Evolutionary conservation across 2,888 invertebrate genomes (phyloP).

Genomic region (Eilema sororculum): DNA sequence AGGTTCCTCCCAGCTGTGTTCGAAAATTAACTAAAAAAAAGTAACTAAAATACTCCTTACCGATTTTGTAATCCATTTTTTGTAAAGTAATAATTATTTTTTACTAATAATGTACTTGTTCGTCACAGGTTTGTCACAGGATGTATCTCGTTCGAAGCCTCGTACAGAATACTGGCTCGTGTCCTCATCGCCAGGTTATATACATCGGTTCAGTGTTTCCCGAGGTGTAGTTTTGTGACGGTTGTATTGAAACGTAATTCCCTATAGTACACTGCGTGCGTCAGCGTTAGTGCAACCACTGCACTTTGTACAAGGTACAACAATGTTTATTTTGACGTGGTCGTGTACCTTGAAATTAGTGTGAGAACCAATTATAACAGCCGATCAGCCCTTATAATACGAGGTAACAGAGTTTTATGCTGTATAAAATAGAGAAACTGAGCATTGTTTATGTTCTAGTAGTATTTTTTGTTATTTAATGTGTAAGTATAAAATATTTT

Average conservation of each 20-base stretch:
- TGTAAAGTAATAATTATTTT: not conserved
- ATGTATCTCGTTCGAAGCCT: not conserved
- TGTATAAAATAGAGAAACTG: not conserved
- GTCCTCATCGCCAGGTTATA: conserved; percentile 1
- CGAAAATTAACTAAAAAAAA: not conserved
- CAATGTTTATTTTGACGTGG: not conserved
- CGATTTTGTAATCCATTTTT: not conserved
- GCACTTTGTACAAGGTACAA: not conserved
- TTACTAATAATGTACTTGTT: not conserved
- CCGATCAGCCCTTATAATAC: not conserved
- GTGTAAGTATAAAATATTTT: too few relatives aligned
- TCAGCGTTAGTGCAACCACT: not conserved
- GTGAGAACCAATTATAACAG: not conserved
- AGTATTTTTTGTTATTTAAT: too few relatives aligned
- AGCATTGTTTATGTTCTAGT: too few relatives aligned
- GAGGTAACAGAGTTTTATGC: not conserved
- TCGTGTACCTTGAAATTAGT: not conserved
- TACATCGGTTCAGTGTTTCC: not conserved
- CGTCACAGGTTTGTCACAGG: not conserved
- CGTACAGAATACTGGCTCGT: not conserved
- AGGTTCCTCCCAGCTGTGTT: too few relatives aligned
- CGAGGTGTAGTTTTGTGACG: not conserved
- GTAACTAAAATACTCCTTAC: not conserved
- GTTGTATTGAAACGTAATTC: not conserved
- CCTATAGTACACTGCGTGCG: not conserved